phyloP scores from a whole-genome alignment of 2,888 invertebrate genomes.

The Cryptophagus acutangulus region DNA sequence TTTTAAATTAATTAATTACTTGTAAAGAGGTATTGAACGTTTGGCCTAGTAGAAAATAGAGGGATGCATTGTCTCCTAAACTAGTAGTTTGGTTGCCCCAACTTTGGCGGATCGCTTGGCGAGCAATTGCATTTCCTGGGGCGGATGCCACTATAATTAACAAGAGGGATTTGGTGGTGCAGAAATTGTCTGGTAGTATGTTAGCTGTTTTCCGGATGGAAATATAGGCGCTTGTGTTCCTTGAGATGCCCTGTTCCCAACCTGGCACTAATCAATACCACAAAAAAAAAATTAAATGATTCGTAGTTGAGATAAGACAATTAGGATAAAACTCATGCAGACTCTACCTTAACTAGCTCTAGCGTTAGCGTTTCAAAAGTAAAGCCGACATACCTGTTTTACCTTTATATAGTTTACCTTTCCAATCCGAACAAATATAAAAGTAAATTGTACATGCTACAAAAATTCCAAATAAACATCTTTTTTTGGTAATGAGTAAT shows the following conservation, averaged over 20 bases:
- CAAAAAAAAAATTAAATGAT: no score
- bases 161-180: slow-evolving; percentile 26
- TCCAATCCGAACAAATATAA: no score
- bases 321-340: no score
- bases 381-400: no score
- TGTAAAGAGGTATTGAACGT: slow-evolving; percentile 53
- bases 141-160: slow-evolving; percentile 74
- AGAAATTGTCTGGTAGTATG: slow-evolving; percentile 31
- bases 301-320: no score
- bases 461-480: no score
- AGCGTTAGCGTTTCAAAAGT: no score
- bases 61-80: slow-evolving; percentile 25
- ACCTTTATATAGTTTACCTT: no score
- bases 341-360: no score
- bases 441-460: no score
- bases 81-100: slow-evolving; percentile 56
- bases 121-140: slow-evolving; percentile 60
- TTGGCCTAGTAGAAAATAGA: slow-evolving; percentile 51
- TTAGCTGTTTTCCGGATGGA: slow-evolving; percentile 38
- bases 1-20: slow-evolving; percentile 36
- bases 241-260: slow-evolving; percentile 70
- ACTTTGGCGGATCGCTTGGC: slow-evolving; percentile 64
- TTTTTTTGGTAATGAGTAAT: no score
- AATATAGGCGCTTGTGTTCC: slow-evolving; percentile 68
- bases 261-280: slow-evolving; percentile 53